Conservation (phyloP, 2,888 invertebrate genomes). For the Phengaris arion region DNA sequence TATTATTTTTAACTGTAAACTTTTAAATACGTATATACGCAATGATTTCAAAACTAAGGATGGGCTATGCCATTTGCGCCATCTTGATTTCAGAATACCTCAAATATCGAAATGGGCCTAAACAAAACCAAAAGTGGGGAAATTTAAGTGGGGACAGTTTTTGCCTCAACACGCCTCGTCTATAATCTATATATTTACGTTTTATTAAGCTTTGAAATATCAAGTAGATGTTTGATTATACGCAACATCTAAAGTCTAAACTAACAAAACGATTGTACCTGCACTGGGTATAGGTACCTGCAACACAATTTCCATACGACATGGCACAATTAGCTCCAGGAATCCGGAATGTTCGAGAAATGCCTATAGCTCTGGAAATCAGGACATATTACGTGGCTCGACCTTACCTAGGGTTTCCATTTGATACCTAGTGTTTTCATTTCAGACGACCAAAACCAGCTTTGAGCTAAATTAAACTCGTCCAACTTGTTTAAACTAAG, state of each 20-base stretch:
- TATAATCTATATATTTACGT: too few relatives aligned
- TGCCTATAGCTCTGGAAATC: not conserved
- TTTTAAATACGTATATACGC: too few relatives aligned
- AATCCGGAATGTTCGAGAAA: conserved; percentile 6
- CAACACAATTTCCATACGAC: conserved; percentile 4
- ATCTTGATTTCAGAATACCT: too few relatives aligned
- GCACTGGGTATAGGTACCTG: not conserved
- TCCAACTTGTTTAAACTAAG: too few relatives aligned
- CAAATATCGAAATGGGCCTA: too few relatives aligned
- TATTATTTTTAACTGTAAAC: too few relatives aligned
- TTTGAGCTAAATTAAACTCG: not conserved
- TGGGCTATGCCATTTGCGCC: too few relatives aligned
- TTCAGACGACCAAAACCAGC: not conserved
- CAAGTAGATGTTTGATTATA: not conserved
- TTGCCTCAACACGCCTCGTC: too few relatives aligned
- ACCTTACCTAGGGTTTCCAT: not conserved
- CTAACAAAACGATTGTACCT: not conserved
- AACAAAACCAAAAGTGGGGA: too few relatives aligned
- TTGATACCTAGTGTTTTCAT: not conserved
- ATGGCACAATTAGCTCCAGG: not conserved
- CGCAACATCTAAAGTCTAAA: too few relatives aligned
- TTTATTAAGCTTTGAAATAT: not conserved
- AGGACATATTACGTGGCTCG: not conserved
- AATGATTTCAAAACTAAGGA: too few relatives aligned
- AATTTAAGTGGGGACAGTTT: too few relatives aligned